Base-by-base conservation (phyloP, 2,888 invertebrate species). In the Sisyra terminalis region DNA sequence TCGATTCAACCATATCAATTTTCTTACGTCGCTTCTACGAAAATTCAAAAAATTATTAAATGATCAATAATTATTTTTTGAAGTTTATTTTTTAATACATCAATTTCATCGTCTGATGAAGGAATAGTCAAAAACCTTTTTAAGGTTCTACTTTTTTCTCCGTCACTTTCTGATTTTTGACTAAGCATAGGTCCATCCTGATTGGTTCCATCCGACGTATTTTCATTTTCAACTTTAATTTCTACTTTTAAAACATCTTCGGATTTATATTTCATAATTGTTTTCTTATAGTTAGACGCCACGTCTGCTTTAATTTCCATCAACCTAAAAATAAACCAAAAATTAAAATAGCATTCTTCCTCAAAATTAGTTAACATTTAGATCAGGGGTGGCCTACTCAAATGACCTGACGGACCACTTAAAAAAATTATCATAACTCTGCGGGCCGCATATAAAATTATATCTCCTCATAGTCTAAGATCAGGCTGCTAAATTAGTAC, bases 301-400 rank as follows among this genome's bases (percentile, higher is more conserved):
- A 75, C 54, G 50, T 73, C 70, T 37, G 56, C 50, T 50, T 67
- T 72, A 8, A 73, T 59, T 50, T 70, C 66, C 4, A 56, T 53
- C 44, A 71, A 43, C 56, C 69, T 51, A 51, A 18, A 36, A 48
- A 36, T 15, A 40, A 46, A 6, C 38, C 9, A 36, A 42, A 46
- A 36, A 31, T 29, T 35, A 13, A 24, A 15, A 11, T n/a, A n/a
- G n/a, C n/a, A n/a, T n/a, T n/a, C n/a, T n/a, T n/a, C n/a, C n/a
- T n/a, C n/a, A n/a, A n/a, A n/a, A n/a, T n/a, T n/a, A n/a, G n/a
- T n/a, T n/a, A n/a, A n/a, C n/a, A n/a, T n/a, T n/a, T n/a, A n/a
- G n/a, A n/a, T n/a, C n/a, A n/a, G n/a, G n/a, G n/a, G n/a, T n/a
- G n/a, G n/a, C n/a, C n/a, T n/a, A n/a, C n/a, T n/a, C n/a, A n/a